phyloP scores from a whole-genome alignment of 2,797 vertebrate species.

The Leptatherina wallacei region DNA sequence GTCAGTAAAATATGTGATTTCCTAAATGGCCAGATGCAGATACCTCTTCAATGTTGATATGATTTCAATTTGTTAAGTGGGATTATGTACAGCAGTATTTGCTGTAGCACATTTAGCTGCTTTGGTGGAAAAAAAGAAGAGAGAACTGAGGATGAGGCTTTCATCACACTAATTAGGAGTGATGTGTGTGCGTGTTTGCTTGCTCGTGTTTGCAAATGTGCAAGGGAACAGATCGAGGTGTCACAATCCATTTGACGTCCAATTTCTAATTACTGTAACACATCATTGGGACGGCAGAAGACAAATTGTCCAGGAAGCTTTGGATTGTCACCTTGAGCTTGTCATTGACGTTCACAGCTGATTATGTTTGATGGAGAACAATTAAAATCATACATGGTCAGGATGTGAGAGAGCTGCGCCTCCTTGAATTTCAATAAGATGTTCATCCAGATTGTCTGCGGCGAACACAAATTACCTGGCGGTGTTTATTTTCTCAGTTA shows the following conservation, averaged over 20 bases:
- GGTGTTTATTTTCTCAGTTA: slow-evolving; percentile 7
- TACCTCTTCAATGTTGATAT: neutral
- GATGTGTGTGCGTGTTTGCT: slow-evolving; percentile 30
- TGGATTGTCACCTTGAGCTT: slow-evolving; percentile 56
- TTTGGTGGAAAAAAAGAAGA: neutral
- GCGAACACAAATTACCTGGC: slow-evolving; percentile 5
- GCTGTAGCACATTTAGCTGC: neutral
- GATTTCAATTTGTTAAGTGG: slow-evolving; percentile 7
- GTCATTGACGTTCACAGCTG: slow-evolving; percentile 49
- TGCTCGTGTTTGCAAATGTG: slow-evolving; percentile 17
- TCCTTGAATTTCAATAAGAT: slow-evolving; percentile 40
- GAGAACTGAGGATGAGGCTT: slow-evolving; percentile 27
- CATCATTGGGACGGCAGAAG: slow-evolving; percentile 22
- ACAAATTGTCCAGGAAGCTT: slow-evolving; percentile 41
- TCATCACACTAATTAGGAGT: slow-evolving; percentile 58
- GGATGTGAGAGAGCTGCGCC: neutral
- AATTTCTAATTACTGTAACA: slow-evolving; percentile 53
- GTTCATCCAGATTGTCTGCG: slow-evolving; percentile 16
- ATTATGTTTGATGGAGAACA: slow-evolving; percentile 53
- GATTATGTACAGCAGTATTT: neutral
- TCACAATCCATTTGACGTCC: slow-evolving; percentile 49
- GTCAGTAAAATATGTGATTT: neutral
- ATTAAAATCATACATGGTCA: slow-evolving; percentile 17
- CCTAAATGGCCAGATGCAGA: neutral
- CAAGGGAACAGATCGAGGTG: slow-evolving; percentile 49